These are phyloP conservation scores for Babylonia areolata DNA, from an alignment of 1,140 invertebrate genomes.

Conservation along the genomic window DNA sequence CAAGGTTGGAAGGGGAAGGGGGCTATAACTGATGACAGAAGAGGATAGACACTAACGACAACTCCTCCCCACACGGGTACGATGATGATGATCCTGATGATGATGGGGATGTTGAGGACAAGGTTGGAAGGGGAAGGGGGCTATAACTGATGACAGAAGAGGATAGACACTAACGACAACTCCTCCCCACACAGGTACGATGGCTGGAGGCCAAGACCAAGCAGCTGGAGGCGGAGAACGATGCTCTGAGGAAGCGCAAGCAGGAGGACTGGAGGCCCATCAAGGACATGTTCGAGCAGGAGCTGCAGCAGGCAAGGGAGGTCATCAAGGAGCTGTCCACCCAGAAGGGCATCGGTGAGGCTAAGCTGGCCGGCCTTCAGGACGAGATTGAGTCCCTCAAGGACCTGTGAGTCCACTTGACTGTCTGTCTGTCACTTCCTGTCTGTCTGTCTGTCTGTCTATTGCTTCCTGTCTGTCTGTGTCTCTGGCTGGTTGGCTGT, in stretches of 20 bases:
- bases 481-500: not conserved
- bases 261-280: slow-evolving; percentile 49
- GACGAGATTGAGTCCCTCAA: slow-evolving; percentile 53
- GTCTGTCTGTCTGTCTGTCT: not conserved
- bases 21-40: too few species aligned
- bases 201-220: slow-evolving; percentile 78
- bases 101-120: too few species aligned
- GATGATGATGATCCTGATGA: too few species aligned
- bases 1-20: too few species aligned
- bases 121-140: too few species aligned
- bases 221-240: slow-evolving; percentile 76
- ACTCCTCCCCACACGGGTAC: too few species aligned
- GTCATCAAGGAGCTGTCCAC: slow-evolving; percentile 60
- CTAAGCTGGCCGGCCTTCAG: slow-evolving; percentile 54
- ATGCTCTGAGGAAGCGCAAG: slow-evolving; percentile 62
- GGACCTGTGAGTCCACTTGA: slow-evolving; percentile 54
- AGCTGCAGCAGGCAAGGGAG: slow-evolving; percentile 57
- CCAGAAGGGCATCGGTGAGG: slow-evolving; percentile 56
- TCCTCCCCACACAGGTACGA: slow-evolving; percentile 61
- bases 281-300: slow-evolving; percentile 59
- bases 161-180: too few species aligned
- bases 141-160: too few species aligned
- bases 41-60: too few species aligned
- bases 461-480: not conserved
- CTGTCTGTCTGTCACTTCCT: too few species aligned